Conservation (phyloP, 2,888 invertebrate species). For the Heliconius aoede region DNA sequence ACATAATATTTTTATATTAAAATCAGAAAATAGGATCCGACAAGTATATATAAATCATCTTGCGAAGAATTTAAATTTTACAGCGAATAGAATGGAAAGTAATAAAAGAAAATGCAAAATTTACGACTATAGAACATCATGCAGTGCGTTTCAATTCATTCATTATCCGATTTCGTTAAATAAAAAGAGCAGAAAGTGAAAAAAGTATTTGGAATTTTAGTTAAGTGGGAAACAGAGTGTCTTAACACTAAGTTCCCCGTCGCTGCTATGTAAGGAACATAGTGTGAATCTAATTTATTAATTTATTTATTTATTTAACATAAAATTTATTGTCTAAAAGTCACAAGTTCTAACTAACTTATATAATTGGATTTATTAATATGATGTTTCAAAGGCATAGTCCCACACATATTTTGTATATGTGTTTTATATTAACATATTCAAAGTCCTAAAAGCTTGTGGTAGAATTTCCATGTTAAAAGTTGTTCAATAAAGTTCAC, state of each 20-base stretch:
- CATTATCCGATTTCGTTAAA: constrained; percentile 1
- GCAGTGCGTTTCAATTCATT: constrained; percentile 7
- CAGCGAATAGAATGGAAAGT: constrained; percentile 25
- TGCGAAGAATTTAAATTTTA: constrained; percentile 20
- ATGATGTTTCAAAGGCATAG: background rate
- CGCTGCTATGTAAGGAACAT: no score
- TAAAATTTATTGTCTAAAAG: background rate
- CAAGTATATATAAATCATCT: constrained; percentile 11
- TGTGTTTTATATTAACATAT: constrained; percentile 12
- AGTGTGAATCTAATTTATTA: no score
- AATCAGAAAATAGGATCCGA: constrained; percentile 17
- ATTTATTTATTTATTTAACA: no score
- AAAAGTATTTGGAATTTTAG: background rate
- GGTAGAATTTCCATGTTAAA: constrained; percentile 12
- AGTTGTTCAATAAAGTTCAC: constrained; percentile 32
- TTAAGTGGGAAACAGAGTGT: background rate
- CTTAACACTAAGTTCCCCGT: no score
- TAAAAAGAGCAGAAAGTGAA: background rate
- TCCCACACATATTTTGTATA: background rate
- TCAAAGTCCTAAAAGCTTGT: constrained; percentile 14
- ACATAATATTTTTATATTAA: constrained; percentile 6
- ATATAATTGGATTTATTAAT: background rate
- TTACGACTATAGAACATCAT: constrained; percentile 16
- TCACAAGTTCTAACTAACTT: background rate
- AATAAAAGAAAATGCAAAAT: constrained; percentile 36